Evolutionary conservation across 1,140 invertebrate species (phyloP).

Genomic region (Sminthurinus signatus): DNA sequence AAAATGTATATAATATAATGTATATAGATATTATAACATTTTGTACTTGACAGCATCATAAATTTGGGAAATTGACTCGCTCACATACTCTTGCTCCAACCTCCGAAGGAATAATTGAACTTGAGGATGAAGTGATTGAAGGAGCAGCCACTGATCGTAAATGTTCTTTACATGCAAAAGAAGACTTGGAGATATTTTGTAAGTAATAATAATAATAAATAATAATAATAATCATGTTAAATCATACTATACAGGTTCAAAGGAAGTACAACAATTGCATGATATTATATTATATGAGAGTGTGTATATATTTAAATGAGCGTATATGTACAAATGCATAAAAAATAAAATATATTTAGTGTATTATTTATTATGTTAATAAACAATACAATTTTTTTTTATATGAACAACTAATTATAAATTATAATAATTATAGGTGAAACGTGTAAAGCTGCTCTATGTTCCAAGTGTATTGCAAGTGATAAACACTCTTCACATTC

Average conservation of each 20-base stretch:
- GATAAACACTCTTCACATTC: no score
- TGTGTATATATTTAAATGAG: not conserved
- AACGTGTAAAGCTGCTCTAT: not conserved
- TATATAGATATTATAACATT: no score
- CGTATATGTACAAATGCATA: not conserved
- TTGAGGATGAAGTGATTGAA: not conserved
- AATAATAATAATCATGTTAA: not conserved
- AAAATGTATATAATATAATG: no score
- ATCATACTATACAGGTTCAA: not conserved
- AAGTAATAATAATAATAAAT: not conserved
- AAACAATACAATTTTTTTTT: not conserved
- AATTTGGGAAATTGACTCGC: not conserved
- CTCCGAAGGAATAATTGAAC: conserved; percentile 3
- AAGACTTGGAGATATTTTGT: not conserved
- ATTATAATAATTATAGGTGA: no score
- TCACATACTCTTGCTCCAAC: conserved; percentile 1
- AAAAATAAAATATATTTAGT: no score
- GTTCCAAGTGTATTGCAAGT: not conserved
- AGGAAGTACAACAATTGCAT: not conserved
- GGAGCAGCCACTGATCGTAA: not conserved
- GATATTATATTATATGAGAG: not conserved
- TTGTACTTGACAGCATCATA: conserved; percentile 3
- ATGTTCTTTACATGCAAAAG: not conserved
- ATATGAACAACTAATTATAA: no score
- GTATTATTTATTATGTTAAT: no score